These are phyloP conservation scores for Centropyge bicolor DNA, from an alignment of 2,797 vertebrate species.

Conservation along the genomic window DNA sequence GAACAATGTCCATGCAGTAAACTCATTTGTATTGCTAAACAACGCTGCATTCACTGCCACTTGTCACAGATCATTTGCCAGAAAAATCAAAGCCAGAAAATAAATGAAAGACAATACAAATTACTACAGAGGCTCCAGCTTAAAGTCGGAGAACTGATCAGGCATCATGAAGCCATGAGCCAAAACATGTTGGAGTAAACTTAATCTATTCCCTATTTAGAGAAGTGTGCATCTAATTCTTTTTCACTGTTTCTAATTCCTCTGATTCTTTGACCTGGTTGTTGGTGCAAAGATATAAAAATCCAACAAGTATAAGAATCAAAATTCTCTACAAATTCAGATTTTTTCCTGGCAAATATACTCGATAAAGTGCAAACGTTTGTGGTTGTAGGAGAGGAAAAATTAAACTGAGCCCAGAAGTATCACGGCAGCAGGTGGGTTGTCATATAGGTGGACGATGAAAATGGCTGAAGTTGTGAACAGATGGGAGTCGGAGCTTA, in stretches of 20 bases:
- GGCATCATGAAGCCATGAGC: background rate
- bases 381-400: background rate
- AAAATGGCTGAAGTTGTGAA: conserved; percentile 48
- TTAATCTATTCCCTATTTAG: background rate
- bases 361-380: background rate
- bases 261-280: too few species aligned
- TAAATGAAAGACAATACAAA: too few species aligned
- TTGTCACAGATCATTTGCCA: background rate
- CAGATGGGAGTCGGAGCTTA: conserved; percentile 71
- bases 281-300: background rate
- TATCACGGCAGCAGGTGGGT: conserved; percentile 13
- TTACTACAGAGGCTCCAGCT: background rate
- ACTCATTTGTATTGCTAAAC: background rate
- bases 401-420: conserved; percentile 18
- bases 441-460: conserved; percentile 25
- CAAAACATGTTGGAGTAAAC: conserved; percentile 7
- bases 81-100: background rate
- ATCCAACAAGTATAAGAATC: background rate
- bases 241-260: background rate
- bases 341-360: background rate
- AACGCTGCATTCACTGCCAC: background rate
- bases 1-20: background rate
- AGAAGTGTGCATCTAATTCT: background rate
- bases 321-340: background rate
- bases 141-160: background rate